Percentiles rank a stretch among this genome's conserved stretches.
Evolutionary conservation across 2,113 vertebrate genomes (phyloP).

Genomic region (Tiliqua scincoides): DNA sequence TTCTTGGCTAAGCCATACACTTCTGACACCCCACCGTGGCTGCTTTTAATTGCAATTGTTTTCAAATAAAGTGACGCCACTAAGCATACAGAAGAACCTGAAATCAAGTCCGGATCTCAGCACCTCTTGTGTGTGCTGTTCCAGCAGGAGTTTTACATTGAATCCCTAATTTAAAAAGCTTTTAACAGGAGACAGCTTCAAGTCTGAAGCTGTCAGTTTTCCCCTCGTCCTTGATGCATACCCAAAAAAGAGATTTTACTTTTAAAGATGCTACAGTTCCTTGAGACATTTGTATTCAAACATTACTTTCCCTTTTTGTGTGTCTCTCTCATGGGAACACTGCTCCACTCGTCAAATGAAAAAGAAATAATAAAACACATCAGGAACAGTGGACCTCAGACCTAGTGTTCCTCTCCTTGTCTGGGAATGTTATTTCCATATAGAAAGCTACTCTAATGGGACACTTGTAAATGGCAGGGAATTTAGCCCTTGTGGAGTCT

Average conservation of each 20-base stretch:
- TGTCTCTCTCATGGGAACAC: constrained; percentile 70
- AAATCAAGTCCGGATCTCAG: constrained; percentile 55
- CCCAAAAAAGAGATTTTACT: constrained; percentile 61
- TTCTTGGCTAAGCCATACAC: not conserved
- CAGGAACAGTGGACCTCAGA: constrained; percentile 74
- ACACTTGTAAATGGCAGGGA: constrained; percentile 79
- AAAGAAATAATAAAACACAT: constrained; percentile 81
- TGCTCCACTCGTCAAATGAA: constrained; percentile 73
- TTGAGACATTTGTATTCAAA: constrained; percentile 78
- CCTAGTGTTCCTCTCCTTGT: constrained; percentile 71
- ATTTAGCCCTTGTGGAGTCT: constrained; percentile 76
- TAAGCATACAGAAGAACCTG: constrained; percentile 48
- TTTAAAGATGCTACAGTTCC: constrained; percentile 72
- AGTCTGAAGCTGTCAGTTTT: constrained; percentile 65
- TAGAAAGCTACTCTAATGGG: constrained; percentile 80
- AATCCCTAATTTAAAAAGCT: constrained; percentile 72
- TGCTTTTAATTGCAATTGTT: constrained; percentile 46
- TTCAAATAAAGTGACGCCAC: constrained; percentile 54
- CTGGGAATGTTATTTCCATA: constrained; percentile 81
- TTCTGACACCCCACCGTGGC: not conserved
- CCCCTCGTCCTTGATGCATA: constrained; percentile 60
- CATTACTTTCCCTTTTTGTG: constrained; percentile 57
- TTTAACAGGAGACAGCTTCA: constrained; percentile 64
- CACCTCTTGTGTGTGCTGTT: constrained; percentile 62
- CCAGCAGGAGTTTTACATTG: constrained; percentile 59